Conservation (phyloP, 2,888 invertebrate species). For the Himalopsyche kuldschensis region DNA sequence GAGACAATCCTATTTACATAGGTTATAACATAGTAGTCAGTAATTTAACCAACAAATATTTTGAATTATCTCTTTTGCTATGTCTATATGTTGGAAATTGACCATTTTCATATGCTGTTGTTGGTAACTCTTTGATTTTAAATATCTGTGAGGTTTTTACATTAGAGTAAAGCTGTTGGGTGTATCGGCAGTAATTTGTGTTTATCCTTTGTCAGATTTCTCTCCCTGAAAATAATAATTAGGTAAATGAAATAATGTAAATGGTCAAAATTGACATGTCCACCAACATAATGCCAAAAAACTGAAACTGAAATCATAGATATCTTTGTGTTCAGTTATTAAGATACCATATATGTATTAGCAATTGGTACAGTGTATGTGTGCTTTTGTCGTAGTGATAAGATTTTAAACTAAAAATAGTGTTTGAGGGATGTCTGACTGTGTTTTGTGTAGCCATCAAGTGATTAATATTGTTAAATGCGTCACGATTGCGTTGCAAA, state of each 20-base stretch:
- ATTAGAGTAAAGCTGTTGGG: not conserved
- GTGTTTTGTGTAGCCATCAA: too few relatives aligned
- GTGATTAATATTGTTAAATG: not conserved
- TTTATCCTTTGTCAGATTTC: constrained; percentile 34
- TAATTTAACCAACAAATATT: too few relatives aligned
- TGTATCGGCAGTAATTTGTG: constrained; percentile 13
- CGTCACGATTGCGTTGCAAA: not conserved
- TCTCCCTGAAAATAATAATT: constrained; percentile 37
- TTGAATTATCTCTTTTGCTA: too few relatives aligned
- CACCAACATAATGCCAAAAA: not conserved
- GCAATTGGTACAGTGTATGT: too few relatives aligned
- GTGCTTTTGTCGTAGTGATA: too few relatives aligned
- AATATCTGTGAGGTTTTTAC: not conserved
- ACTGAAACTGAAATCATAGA: not conserved
- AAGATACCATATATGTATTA: not conserved
- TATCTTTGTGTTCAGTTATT: not conserved
- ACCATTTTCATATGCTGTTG: not conserved
- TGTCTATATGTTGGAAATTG: too few relatives aligned
- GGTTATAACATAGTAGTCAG: too few relatives aligned
- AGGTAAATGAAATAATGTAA: constrained; percentile 14
- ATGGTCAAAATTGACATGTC: not conserved
- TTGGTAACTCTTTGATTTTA: not conserved
- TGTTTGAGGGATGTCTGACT: too few relatives aligned
- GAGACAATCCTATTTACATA: too few relatives aligned
- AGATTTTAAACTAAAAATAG: too few relatives aligned